phyloP scores from a whole-genome alignment of 2,113 vertebrate species.

The Australoheros scitulus region DNA sequence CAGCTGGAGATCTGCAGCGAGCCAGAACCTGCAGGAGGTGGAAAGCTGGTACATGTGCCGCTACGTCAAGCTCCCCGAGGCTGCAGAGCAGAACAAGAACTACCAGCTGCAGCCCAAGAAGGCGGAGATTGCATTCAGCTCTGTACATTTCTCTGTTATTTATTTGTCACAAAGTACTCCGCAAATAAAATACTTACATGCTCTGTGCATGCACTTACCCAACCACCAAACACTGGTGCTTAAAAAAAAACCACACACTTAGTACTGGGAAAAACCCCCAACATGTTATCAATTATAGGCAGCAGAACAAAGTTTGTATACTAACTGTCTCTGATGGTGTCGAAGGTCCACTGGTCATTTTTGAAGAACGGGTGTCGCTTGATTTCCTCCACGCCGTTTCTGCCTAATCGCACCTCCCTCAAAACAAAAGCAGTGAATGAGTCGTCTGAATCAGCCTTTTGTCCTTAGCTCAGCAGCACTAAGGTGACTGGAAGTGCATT shows the following conservation, averaged over 20 bases:
- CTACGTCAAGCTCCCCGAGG: no score
- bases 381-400: conserved; percentile 97
- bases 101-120: no score
- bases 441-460: background rate
- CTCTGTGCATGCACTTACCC: background rate
- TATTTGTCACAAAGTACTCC: background rate
- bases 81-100: no score
- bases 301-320: conserved; percentile 37
- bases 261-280: background rate
- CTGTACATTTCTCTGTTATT: background rate
- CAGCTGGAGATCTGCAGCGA: background rate
- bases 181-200: background rate
- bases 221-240: background rate
- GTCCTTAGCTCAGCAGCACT: background rate
- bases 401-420: conserved; percentile 95
- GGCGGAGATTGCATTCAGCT: background rate
- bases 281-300: background rate
- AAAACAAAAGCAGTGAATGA: conserved; percentile 60
- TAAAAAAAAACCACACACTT: no score
- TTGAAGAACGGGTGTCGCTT: conserved; percentile 96
- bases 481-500: background rate
- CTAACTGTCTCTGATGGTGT: conserved; percentile 97
- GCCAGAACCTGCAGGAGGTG: background rate
- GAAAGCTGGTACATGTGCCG: background rate
- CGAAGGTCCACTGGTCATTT: conserved; percentile 98